Evolutionary conservation across 1,140 invertebrate species (phyloP), one percentile per base, ranked within the genome.

Genomic region (Eufriesea mexicana): DNA sequence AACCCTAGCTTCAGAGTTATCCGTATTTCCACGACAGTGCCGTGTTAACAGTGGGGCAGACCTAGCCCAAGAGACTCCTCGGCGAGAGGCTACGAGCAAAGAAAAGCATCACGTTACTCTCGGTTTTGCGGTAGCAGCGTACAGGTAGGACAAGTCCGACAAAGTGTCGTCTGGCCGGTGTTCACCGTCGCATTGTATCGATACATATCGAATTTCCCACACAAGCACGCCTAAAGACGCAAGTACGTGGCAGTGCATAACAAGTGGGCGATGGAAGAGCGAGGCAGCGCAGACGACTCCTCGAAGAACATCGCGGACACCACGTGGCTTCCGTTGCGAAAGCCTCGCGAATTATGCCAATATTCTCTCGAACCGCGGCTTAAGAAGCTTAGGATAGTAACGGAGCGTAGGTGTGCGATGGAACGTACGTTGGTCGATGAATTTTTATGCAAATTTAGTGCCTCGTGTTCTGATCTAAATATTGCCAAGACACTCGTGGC

Each of bases 91-190:
- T 25, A 42, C 51, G 49, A 55, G 42, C 2, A 45, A 45, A 67
- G 23, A 25, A 67, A 78, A 78, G 75, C 62, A 68, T 78, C 61
- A 23, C 62, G 62, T 78, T 78, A 55, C 75, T 67, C 35, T 67
- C n/a, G 75, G 62, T 78, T 67, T 54, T 59, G 75, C 64, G 75
- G 75, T 67, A 78, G 51, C 75, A 55, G 64, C 18, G n/a, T n/a
- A n/a, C 62, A 55, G 35, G 49, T 67, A 51, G 35, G 28, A 55
- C 62, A 62, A 64, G 25, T 64, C 51, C 23, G 51, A 47, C 75
- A 78, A 66, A 77, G 75, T 78, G 64, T 54, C 47, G 75, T 49
- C 75, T 55, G 49, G 64, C 23, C 28, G 64, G 62, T 35, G 64
- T 67, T 67, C 51, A 45, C 61, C 55, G 55, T 59, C 64, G 42